Percentiles rank a stretch among this genome's conserved stretches.
Evolutionary conservation across 2,797 vertebrate species (phyloP).

Genomic region (Phyllotis vaccarum): DNA sequence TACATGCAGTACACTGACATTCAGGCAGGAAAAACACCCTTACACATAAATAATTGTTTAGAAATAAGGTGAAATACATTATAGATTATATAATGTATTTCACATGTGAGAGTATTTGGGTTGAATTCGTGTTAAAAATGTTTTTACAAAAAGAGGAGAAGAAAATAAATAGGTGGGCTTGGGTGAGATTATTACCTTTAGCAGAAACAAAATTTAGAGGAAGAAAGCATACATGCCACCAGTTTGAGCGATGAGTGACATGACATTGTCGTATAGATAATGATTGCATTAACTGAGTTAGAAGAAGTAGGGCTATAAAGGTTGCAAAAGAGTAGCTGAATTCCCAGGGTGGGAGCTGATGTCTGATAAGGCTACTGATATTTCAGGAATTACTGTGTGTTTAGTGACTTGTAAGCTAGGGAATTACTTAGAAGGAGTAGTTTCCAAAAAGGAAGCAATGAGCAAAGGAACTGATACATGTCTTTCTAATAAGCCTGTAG

Average conservation of each 20-base stretch:
- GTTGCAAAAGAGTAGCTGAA: not conserved
- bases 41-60: not conserved
- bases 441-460: not conserved
- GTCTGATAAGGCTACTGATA: conserved; percentile 11
- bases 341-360: not conserved
- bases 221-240: not conserved
- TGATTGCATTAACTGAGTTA: not conserved
- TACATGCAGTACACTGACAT: not conserved
- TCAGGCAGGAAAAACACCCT: not conserved
- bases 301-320: not conserved
- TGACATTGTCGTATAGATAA: not conserved
- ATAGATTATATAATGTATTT: not conserved
- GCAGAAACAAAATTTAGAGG: not conserved
- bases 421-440: conserved; percentile 8
- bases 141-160: not conserved
- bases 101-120: not conserved
- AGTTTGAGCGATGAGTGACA: not conserved
- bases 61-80: not conserved
- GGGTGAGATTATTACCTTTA: not conserved
- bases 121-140: conserved; percentile 40
- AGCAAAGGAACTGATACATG: not conserved
- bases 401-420: not conserved
- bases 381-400: conserved; percentile 4
- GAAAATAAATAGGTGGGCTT: not conserved
- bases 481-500: not conserved